Evolutionary conservation across 1,140 invertebrate genomes (phyloP), one percentile per base, ranked within the genome.

Genomic region (Eriosoma lanigerum): DNA sequence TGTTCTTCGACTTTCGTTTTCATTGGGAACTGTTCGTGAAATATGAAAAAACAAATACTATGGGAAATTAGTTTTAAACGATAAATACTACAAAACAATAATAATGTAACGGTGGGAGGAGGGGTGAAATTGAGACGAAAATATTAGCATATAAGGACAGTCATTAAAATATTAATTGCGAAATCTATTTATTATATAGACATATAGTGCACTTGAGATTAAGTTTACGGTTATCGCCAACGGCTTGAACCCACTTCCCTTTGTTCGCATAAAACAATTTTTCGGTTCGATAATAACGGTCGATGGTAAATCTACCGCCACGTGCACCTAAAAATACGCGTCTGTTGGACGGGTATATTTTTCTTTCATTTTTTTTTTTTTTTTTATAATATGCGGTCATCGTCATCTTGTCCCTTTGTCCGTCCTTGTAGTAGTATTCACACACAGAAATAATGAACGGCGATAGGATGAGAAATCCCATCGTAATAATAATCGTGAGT

Each of bases 221-320:
- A 62, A 78, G 46, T 62, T 62, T 62, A n/a, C 32, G 21, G n/a
- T 38, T 32, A 60, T 13, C 12, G 38, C 21, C 21, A 6, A 21
- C 38, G 56, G 21, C n/a, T 44, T 2, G 54, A 21, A 17, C 32
- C 21, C 32, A 26, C 73, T 60, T 70, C 26, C 29, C 32, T 60
- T 78, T 78, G 54, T 78, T 60, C 56, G 56, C 24, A 26, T 78
- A 62, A 60, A 78, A 46, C 75, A 38, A 78, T 78, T 78, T 78
- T 78, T 56, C 75, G 38, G 75, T 62, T 38, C 75, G 56, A 38
- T 62, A 60, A 78, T 44, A 58, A 76, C 72, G 72, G 72, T 76
- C 26, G 48, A 54, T 73, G 70, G 50, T n/a, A 38, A 58, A 58
- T 48, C 26, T 56, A 15, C 72, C 38, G 72, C 52, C 21, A 24